These are phyloP conservation scores for Auanema sp. DNA, from an alignment of 2,888 invertebrate species.

Conservation along the genomic window DNA sequence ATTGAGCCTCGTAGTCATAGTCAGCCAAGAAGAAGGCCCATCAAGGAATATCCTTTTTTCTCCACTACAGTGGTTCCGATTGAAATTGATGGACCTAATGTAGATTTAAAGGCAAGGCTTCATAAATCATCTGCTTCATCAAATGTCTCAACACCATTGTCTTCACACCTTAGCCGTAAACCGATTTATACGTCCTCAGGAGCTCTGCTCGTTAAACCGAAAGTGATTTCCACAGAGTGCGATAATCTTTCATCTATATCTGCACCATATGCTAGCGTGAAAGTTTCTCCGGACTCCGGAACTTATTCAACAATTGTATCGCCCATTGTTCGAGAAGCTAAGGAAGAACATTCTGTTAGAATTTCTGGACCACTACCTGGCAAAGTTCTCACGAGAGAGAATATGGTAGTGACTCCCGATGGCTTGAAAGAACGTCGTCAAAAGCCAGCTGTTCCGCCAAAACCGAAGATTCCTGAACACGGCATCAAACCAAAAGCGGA, in stretches of 20 bases:
- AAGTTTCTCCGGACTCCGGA: conserved; percentile 35
- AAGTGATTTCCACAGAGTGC: conserved; percentile 36
- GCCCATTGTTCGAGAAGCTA: conserved; percentile 6
- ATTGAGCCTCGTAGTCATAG: conserved; percentile 10
- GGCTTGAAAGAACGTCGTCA: conserved; percentile 41
- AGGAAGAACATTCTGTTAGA: conserved; percentile 18
- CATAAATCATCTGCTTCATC: conserved; percentile 17
- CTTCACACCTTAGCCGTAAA: conserved; percentile 15
- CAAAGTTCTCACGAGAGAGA: conserved; percentile 53
- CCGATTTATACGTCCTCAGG: conserved; percentile 40
- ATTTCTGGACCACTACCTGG: conserved; percentile 56
- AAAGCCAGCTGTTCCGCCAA: conserved; percentile 58
- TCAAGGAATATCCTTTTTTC: conserved; percentile 40
- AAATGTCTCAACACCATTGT: conserved; percentile 23
- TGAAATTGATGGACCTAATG: conserved; percentile 58
- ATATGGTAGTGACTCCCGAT: conserved; percentile 55
- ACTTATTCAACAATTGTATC: conserved; percentile 15
- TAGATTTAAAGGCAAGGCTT: conserved; percentile 28
- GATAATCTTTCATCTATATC: conserved; percentile 4
- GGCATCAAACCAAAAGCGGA: conserved; percentile 19
- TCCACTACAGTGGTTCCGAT: conserved; percentile 42
- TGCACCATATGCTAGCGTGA: conserved; percentile 11
- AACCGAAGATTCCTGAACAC: conserved; percentile 39
- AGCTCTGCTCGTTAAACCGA: conserved; percentile 43
- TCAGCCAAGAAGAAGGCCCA: neutral